A percentile compares a stretch with the other conserved stretches of the same genome.
These are phyloP conservation scores for Ornithorhynchus anatinus DNA, from an alignment of 2,113 vertebrate species.

Conservation along the genomic window DNA sequence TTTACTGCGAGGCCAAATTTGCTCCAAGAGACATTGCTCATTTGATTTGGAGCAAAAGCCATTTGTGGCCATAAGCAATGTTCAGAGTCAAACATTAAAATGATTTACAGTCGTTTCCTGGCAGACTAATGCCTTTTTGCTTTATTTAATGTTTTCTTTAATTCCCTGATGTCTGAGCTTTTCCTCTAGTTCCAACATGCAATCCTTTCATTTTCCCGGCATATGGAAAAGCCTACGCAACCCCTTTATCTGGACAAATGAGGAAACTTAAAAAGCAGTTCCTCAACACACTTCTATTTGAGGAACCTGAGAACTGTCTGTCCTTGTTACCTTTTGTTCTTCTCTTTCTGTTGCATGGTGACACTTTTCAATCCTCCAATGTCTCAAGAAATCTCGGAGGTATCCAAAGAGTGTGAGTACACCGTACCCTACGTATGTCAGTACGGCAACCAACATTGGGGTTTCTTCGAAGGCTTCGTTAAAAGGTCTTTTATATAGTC, in stretches of 20 bases:
- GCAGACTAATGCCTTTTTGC: no score
- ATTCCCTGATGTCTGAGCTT: no score
- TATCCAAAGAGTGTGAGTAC: conserved; percentile 97
- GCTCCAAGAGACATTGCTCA: no score
- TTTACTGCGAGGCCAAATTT: neutral
- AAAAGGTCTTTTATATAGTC: conserved; percentile 89
- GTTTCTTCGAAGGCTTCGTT: conserved; percentile 93
- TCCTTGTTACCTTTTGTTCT: conserved; percentile 87
- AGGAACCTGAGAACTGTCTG: conserved; percentile 2
- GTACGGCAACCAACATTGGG: conserved; percentile 92
- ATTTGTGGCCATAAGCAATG: neutral
- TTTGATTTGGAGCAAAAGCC: no score
- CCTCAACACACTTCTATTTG: neutral
- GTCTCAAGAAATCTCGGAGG: conserved; percentile 91
- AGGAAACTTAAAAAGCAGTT: neutral
- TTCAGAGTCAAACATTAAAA: neutral
- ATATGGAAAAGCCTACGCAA: conserved; percentile 1
- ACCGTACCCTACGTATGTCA: conserved; percentile 96
- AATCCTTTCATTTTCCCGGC: neutral
- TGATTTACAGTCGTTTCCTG: no score
- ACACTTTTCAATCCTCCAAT: conserved; percentile 94
- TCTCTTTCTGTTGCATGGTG: conserved; percentile 89
- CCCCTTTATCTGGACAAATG: no score
- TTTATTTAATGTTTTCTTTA: no score
- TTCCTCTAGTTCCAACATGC: no score